These are phyloP conservation scores for Lepidurus couesii DNA, from an alignment of 1,140 invertebrate species.

Conservation along the genomic window DNA sequence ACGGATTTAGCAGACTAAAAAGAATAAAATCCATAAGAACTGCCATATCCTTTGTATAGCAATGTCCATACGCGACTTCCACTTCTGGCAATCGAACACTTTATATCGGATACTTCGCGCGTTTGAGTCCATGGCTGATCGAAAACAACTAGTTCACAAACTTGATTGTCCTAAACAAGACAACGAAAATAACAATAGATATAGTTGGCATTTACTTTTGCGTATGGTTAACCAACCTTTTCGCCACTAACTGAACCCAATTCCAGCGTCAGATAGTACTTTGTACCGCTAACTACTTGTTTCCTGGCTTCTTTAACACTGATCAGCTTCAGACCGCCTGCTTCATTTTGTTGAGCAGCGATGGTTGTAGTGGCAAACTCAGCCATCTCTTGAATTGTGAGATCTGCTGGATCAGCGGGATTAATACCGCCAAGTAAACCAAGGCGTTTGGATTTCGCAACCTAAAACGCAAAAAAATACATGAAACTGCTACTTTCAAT, in stretches of 20 bases:
- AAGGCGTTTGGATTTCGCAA: neutral
- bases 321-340: slow-evolving; percentile 13
- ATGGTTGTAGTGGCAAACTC: slow-evolving; percentile 12
- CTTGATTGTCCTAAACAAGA: neutral
- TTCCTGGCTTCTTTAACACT: neutral
- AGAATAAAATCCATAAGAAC: neutral
- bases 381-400: neutral
- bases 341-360: neutral
- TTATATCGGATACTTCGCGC: neutral
- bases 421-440: neutral
- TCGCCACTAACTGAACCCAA: neutral
- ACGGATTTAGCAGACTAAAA: neutral
- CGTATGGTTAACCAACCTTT: neutral
- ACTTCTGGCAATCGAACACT: neutral
- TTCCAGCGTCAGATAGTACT: slow-evolving; percentile 9
- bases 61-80: neutral
- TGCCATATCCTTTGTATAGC: too few species aligned
- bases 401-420: neutral
- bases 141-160: slow-evolving; percentile 1
- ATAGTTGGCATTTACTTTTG: neutral
- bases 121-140: neutral
- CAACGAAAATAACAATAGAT: neutral
- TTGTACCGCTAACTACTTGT: slow-evolving; percentile 18
- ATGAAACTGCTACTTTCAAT: neutral
- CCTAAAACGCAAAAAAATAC: neutral